Evolutionary conservation across 2,113 vertebrate genomes (phyloP).

Genomic region (Ciconia maguari): DNA sequence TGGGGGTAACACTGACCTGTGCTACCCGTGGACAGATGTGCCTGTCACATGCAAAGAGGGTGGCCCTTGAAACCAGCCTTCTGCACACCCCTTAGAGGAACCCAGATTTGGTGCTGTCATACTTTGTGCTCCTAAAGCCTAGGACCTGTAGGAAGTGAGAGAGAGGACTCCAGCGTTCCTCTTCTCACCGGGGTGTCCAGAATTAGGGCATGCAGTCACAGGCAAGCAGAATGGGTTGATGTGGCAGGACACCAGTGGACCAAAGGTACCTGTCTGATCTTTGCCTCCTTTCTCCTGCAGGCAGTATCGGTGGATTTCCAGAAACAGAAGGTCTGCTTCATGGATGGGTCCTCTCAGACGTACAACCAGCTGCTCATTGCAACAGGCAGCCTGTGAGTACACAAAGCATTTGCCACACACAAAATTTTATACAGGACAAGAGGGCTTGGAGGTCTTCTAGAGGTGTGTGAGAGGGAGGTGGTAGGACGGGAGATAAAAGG

Average conservation of each 20-base stretch:
- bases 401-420: background rate
- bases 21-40: background rate
- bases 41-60: background rate
- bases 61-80: background rate
- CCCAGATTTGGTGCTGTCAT: background rate
- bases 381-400: constrained; percentile 81
- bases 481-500: background rate
- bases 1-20: background rate
- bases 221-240: background rate
- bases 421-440: background rate
- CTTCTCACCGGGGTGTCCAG: background rate
- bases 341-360: constrained; percentile 70
- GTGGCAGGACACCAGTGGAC: background rate
- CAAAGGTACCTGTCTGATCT: background rate
- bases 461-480: background rate
- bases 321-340: constrained; percentile 71
- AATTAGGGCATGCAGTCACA: background rate
- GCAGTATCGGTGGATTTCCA: constrained; percentile 72
- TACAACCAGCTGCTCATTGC: constrained; percentile 85
- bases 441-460: background rate
- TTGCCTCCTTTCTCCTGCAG: constrained; percentile 52
- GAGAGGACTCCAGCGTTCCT: background rate
- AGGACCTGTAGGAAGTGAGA: background rate
- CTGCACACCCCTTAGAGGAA: background rate
- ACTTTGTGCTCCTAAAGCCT: background rate